Conservation (phyloP, 2,113 vertebrate species). For the Podarcis muralis region DNA sequence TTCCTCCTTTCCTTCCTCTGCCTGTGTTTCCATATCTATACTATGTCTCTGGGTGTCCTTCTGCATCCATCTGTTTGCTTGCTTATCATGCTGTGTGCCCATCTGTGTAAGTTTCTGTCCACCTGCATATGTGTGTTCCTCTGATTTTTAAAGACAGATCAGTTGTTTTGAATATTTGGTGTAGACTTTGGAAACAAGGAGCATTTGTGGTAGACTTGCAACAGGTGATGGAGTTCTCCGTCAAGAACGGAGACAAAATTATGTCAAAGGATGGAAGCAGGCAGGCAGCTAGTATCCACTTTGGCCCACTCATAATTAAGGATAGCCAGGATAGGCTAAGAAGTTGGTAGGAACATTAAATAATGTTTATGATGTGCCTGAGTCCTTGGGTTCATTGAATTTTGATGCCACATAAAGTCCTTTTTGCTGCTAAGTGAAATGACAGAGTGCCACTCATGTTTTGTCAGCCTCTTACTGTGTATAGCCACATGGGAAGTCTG, state of each 20-base stretch:
- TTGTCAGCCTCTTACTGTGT: neutral
- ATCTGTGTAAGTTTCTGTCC: slow-evolving; percentile 28
- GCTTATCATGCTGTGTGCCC: slow-evolving; percentile 28
- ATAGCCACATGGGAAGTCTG: neutral
- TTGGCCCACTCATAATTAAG: neutral
- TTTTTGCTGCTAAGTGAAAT: neutral
- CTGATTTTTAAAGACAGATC: slow-evolving; percentile 8
- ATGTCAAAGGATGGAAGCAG: neutral
- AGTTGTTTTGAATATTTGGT: slow-evolving; percentile 11
- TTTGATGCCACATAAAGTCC: neutral
- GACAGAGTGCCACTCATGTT: neutral
- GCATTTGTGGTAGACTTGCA: neutral
- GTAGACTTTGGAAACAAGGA: neutral
- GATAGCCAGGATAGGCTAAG: neutral
- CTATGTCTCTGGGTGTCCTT: slow-evolving; percentile 17
- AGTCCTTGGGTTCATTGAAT: neutral
- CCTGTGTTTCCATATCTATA: slow-evolving; percentile 23
- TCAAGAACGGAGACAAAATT: neutral
- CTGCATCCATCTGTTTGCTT: slow-evolving; percentile 33
- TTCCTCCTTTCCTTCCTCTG: neutral
- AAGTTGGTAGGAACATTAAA: neutral
- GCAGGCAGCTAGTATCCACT: neutral
- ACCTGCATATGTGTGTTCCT: slow-evolving; percentile 9
- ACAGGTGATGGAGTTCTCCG: neutral
- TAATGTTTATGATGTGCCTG: neutral